Evolutionary conservation across 2,113 vertebrate species (phyloP), one percentile per base, ranked within the genome.

Genomic region (Neoarius graeffei): DNA sequence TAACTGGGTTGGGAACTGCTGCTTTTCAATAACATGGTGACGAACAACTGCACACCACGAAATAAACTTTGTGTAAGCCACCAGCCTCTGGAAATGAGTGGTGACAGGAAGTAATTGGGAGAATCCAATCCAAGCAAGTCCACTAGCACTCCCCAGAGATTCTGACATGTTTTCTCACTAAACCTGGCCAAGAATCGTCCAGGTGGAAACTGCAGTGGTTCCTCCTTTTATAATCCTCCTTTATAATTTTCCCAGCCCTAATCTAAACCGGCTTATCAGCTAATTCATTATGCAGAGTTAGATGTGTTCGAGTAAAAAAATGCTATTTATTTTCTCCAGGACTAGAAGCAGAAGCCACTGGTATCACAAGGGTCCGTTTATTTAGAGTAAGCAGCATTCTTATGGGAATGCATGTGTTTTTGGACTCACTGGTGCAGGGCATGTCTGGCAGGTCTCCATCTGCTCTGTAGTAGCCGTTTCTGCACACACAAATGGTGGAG

Each of bases 341-440:
- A 35, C 52, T 59, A 30, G n/a, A 81, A 56, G 9, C n/a, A 30
- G 54, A 15, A 57, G 5, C n/a, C n/a, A 1, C 0, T 56, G n/a
- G 4, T 57, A 80, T 30, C 30, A 20, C 74, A n/a, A 25, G 14
- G 1, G 1, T 27, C 9, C 0, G 1, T 81, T 81, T 81, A 54
- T 56, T 27, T 56, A 14, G 4, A 14, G n/a, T 4, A 27, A 7
- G n/a, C 7, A 80, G 79, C 27, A 35, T 59, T 60, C 19, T 7
- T 56, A 30, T 59, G 27, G 54, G 25, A 66, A 10, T 82, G 69
- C 66, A 50, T 85, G 50, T 64, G 57, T 66, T 3, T 52, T 52
- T 23, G 48, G 50, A 97, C 98, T 99, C 93, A 99, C 98, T 99
- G 85, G 98, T 99, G 92, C 98, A 99, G 69, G 97, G 96, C 52